A percentile compares a stretch with the other conserved stretches of the same genome.
Conservation (phyloP, 2,113 vertebrate species). For the Phaethornis superciliosus region DNA sequence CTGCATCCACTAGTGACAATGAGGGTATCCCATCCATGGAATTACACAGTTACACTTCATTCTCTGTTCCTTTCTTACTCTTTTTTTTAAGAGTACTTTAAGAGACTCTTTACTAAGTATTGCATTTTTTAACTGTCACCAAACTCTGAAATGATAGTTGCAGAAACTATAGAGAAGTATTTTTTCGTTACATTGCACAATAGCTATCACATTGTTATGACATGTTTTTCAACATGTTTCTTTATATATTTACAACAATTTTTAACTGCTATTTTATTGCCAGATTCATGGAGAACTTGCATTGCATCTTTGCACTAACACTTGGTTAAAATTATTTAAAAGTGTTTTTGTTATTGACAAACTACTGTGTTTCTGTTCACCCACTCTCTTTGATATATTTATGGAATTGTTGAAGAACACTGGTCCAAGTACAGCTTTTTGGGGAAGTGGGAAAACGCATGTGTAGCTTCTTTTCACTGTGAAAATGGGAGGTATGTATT, state of each 20-base stretch:
- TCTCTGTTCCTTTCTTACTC: not conserved
- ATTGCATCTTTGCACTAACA: not conserved
- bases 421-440: not conserved
- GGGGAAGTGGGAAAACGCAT: not conserved
- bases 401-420: not conserved
- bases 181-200: not conserved
- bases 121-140: not conserved
- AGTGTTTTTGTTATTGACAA: not conserved
- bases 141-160: not conserved
- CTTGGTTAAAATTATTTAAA: not conserved
- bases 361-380: not conserved
- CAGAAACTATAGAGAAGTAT: not conserved
- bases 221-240: not conserved
- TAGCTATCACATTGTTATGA: not conserved
- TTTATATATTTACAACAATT: not conserved
- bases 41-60: not conserved
- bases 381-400: not conserved
- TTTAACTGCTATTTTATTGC: not conserved
- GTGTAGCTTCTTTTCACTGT: not conserved
- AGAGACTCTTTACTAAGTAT: not conserved
- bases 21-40: not conserved
- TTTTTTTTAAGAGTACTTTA: too few species aligned
- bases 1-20: not conserved
- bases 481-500: rapidly evolving
- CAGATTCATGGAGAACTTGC: not conserved